Percentiles rank a stretch among this genome's conserved stretches.
phyloP scores from a whole-genome alignment of 2,113 vertebrate genomes.

The Trichomycterus rosablanca region DNA sequence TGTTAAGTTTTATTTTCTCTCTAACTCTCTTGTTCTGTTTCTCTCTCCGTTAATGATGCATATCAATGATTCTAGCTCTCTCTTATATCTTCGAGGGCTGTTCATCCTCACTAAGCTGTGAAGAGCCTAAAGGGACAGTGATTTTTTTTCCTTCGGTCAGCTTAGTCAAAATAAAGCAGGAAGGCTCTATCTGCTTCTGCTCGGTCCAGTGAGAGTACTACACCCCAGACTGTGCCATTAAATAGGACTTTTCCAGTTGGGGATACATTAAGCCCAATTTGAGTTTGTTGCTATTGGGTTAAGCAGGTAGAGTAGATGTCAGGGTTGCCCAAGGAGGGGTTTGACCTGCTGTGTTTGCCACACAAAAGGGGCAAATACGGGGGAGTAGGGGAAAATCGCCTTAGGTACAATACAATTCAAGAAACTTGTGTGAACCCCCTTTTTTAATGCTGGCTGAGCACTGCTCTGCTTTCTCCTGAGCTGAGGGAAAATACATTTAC shows the following conservation, averaged over 20 bases:
- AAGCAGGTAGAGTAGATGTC: conserved; percentile 75
- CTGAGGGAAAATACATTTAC: conserved; percentile 68
- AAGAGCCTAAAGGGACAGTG: conserved; percentile 47
- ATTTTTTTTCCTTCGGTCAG: no score
- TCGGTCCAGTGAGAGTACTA: conserved; percentile 41
- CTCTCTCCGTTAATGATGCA: conserved; percentile 52
- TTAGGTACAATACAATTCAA: conserved; percentile 84
- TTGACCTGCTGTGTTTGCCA: conserved; percentile 56
- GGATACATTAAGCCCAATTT: conserved; percentile 92
- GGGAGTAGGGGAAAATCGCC: conserved; percentile 68
- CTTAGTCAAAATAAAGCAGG: conserved; percentile 59
- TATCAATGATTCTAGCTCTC: conserved; percentile 49
- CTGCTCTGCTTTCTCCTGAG: conserved; percentile 64
- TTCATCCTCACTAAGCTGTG: conserved; percentile 37
- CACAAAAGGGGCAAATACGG: conserved; percentile 6
- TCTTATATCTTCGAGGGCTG: conserved; percentile 40
- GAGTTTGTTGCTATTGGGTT: conserved; percentile 80
- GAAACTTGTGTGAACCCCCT: conserved; percentile 59
- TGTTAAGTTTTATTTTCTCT: conserved; percentile 10
- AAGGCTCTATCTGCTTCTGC: conserved; percentile 63
- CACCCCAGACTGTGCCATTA: conserved; percentile 49
- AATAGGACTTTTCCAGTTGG: conserved; percentile 79
- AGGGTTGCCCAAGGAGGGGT: conserved; percentile 85
- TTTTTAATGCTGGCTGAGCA: conserved; percentile 79
- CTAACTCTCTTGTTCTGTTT: neutral